These are phyloP conservation scores for Pomatorhinus ruficollis DNA, from an alignment of 2,113 vertebrate genomes.

Conservation along the genomic window DNA sequence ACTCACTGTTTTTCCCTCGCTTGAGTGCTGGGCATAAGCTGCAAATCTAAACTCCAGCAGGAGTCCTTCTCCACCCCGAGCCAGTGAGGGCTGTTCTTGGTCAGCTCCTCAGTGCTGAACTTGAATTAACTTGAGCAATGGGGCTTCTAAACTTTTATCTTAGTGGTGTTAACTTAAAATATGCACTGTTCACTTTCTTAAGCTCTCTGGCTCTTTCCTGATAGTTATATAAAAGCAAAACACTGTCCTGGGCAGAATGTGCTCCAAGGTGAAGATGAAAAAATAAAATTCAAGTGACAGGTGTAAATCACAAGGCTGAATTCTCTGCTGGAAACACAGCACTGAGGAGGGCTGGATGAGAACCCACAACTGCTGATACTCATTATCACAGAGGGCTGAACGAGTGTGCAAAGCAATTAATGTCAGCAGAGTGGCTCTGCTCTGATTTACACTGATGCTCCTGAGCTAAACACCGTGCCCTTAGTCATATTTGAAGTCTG, in stretches of 20 bases:
- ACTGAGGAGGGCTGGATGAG: background rate
- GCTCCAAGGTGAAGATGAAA: background rate
- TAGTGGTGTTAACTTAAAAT: background rate
- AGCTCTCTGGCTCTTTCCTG: background rate
- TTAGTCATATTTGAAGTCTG: background rate
- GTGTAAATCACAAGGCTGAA: background rate
- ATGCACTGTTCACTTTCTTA: rapidly evolving
- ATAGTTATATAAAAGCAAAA: background rate
- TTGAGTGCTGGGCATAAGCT: background rate
- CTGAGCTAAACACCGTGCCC: background rate
- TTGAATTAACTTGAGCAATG: background rate
- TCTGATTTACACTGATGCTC: background rate
- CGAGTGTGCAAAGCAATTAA: background rate
- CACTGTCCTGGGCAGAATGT: rapidly evolving
- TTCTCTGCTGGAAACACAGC: background rate
- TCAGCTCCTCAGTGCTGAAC: background rate
- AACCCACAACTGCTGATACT: background rate
- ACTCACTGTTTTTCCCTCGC: background rate
- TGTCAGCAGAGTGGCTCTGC: background rate
- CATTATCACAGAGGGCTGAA: background rate
- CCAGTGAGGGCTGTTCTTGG: background rate
- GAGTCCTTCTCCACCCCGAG: background rate
- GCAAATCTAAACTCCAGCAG: background rate
- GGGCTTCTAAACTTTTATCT: background rate
- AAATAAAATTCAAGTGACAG: background rate